Percentiles rank a stretch among this genome's conserved stretches.
Conservation (phyloP, 2,113 vertebrate species). For the Charadrius vociferus region DNA sequence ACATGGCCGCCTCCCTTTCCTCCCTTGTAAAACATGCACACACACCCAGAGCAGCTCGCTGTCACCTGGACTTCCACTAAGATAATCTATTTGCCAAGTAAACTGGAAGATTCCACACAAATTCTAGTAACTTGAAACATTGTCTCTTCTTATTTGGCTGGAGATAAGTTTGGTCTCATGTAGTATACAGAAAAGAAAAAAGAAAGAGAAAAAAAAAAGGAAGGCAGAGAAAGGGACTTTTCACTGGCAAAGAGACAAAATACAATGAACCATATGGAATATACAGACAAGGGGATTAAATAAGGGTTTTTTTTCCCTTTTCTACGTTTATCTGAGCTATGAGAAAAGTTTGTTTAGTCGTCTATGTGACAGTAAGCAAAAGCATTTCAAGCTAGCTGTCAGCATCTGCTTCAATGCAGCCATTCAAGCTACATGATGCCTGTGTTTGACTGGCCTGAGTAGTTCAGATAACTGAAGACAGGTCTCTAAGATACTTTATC, state of each 20-base stretch:
- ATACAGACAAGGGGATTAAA: background rate
- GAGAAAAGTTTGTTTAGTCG: background rate
- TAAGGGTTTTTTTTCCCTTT: background rate
- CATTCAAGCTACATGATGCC: background rate
- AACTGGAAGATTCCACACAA: background rate
- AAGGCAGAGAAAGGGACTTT: accelerated
- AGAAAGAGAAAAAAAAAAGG: background rate
- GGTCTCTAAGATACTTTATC: background rate
- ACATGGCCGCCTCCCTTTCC: background rate
- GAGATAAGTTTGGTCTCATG: background rate
- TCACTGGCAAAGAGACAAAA: background rate
- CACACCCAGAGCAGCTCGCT: background rate
- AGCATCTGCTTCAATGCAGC: background rate
- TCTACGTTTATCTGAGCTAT: background rate
- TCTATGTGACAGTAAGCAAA: background rate
- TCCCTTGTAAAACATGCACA: background rate
- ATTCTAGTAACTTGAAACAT: background rate
- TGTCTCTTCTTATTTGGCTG: background rate
- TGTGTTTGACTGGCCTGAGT: background rate
- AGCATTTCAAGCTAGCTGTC: background rate
- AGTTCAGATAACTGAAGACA: background rate
- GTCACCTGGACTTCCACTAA: background rate
- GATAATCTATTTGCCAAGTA: background rate
- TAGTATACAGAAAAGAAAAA: background rate
- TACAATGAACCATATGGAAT: background rate